Conservation (phyloP, 2,888 invertebrate species). For the Anthrax anthrax region DNA sequence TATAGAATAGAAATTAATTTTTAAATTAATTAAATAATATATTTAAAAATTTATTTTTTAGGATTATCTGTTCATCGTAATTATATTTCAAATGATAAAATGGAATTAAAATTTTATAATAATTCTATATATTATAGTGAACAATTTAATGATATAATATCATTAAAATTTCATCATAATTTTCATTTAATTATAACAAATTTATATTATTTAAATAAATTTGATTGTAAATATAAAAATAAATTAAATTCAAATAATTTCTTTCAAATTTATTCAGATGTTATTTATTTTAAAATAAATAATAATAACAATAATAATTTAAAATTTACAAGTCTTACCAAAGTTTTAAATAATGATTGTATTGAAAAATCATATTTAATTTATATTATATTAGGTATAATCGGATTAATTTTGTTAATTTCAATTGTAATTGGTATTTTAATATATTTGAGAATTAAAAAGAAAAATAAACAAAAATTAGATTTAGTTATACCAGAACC, state of each 20-base stretch:
- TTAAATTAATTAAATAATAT: not conserved
- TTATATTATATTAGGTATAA: slow-evolving; percentile 35
- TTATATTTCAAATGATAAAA: slow-evolving; percentile 25
- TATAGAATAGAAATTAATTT: too few species aligned
- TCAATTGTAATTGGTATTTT: slow-evolving; percentile 33
- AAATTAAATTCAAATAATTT: slow-evolving; percentile 19
- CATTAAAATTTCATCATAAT: slow-evolving; percentile 23
- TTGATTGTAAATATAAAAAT: slow-evolving; percentile 24
- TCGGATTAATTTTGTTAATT: slow-evolving; percentile 36
- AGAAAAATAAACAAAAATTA: slow-evolving; percentile 40
- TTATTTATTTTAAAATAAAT: slow-evolving; percentile 20
- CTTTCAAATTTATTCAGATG: slow-evolving; percentile 23
- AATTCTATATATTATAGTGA: slow-evolving; percentile 23
- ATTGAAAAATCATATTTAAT: slow-evolving; percentile 26
- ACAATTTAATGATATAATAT: slow-evolving; percentile 14
- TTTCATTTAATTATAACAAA: slow-evolving; percentile 25
- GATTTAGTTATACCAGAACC: slow-evolving; percentile 68
- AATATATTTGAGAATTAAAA: slow-evolving; percentile 37
- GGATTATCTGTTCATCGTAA: slow-evolving; percentile 18
- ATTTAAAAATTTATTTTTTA: not conserved
- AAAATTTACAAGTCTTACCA: slow-evolving; percentile 18
- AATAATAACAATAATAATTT: slow-evolving; percentile 12
- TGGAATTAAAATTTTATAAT: slow-evolving; percentile 29
- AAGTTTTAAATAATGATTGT: slow-evolving; percentile 24
- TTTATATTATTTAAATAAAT: slow-evolving; percentile 18